A percentile compares a stretch with the other conserved stretches of the same genome.
phyloP scores from a whole-genome alignment of 1,140 invertebrate genomes.

The Drosophila jambulina region DNA sequence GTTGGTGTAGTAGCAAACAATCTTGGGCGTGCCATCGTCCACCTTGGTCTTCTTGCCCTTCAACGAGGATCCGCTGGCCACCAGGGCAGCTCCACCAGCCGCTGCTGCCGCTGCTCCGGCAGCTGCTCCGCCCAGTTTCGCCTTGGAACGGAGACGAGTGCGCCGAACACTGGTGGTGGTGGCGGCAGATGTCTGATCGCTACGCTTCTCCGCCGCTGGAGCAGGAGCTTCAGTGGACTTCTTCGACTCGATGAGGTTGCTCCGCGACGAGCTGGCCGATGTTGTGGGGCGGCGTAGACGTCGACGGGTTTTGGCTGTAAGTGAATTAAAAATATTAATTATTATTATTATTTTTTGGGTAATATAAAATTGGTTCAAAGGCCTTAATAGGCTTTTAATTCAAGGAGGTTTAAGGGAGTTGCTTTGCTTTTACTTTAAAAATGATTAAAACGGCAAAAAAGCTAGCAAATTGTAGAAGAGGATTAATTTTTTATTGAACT shows the following conservation, averaged over 20 bases:
- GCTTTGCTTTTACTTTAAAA: too few species aligned
- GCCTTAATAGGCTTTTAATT: neutral
- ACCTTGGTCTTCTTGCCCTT: constrained; percentile 88
- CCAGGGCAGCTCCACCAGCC: constrained; percentile 88
- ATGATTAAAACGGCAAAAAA: neutral
- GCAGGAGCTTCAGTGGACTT: constrained; percentile 82
- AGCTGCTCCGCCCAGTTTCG: constrained; percentile 86
- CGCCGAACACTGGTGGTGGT: constrained; percentile 87
- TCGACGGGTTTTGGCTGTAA: constrained; percentile 85
- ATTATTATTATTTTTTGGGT: too few species aligned
- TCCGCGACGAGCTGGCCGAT: constrained; percentile 78
- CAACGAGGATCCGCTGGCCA: constrained; percentile 85
- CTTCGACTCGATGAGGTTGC: constrained; percentile 85
- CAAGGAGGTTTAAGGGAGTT: too few species aligned
- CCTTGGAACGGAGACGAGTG: constrained; percentile 89
- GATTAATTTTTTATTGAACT: neutral
- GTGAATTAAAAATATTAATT: neutral
- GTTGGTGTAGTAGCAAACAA: constrained; percentile 98
- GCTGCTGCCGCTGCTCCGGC: constrained; percentile 87
- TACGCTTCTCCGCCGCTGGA: constrained; percentile 85
- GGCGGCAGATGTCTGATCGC: constrained; percentile 87
- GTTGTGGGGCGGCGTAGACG: constrained; percentile 87
- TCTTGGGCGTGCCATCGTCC: constrained; percentile 88
- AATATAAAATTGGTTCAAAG: neutral
- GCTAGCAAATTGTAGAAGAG: neutral